Conservation (phyloP, 2,888 invertebrate genomes). For the Teleogryllus oceanicus region DNA sequence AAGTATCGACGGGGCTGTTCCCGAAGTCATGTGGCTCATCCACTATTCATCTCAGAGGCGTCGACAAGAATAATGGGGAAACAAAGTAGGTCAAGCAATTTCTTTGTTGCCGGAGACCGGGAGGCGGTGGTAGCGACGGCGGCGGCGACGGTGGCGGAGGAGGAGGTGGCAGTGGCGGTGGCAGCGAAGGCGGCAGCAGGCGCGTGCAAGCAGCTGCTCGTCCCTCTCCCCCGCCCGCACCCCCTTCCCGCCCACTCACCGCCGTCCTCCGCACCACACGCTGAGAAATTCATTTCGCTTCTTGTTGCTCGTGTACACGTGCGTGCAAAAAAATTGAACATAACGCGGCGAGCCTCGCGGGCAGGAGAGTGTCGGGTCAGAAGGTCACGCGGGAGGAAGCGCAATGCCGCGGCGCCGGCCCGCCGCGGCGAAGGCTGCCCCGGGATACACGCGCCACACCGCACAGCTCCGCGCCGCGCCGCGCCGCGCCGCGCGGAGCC, state of each 20-base stretch:
- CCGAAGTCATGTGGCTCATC: background rate
- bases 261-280: background rate
- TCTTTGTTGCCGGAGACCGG: background rate
- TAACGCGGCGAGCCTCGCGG: background rate
- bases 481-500: background rate
- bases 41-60: constrained; percentile 6
- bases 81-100: constrained; percentile 18
- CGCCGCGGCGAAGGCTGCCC: background rate
- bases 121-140: background rate
- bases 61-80: constrained; percentile 18
- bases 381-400: background rate
- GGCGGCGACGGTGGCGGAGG: background rate
- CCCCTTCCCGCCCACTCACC: background rate
- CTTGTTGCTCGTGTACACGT: constrained; percentile 5
- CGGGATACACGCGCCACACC: background rate
- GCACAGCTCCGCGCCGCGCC: background rate
- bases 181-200: background rate
- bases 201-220: background rate
- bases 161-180: background rate
- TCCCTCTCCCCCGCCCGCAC: background rate
- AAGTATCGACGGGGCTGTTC: background rate
- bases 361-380: background rate
- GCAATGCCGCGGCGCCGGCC: background rate
- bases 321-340: constrained; percentile 5
- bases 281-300: background rate